Base-by-base conservation (phyloP, 2,797 vertebrate genomes). In the Dermochelys coriacea region DNA sequence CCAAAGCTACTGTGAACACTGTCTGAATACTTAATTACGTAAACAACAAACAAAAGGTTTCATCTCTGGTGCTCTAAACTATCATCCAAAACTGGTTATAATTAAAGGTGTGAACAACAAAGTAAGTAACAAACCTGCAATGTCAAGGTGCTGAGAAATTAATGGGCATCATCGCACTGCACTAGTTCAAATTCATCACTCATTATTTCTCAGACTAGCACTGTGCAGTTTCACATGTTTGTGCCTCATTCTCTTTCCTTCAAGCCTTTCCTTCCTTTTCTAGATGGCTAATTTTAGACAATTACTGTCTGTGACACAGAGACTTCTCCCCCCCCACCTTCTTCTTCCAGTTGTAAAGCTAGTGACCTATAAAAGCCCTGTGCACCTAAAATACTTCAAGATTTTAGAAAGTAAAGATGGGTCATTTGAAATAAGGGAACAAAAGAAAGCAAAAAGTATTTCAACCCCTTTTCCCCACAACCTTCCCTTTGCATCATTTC, bases 91-190 rank as follows among this genome's bases (percentile, higher is more conserved):
- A 95, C 92, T 77, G 86, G 93, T 96, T 97, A 97, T 97, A 98
- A 98, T 98, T 98, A 98, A 97, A 98, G 96, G 97, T 98, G 97
- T 95, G 97, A 98, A 98, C 90, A 98, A 97, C 97, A 85, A 96
- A 97, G 89, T 88, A 95, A 96, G 93, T 97, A 97, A 97, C 95
- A 96, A 97, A 97, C 96, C 96, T 97, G 96, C 95, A 97, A 98
- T 98, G 97, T 97, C 94, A 97, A 97, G 97, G 96, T 97, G 97
- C 95, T 97, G 95, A 97, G 96, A 97, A 97, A 98, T 98, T 95
- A 97, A 93, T 80, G 74, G 96, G 94, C 96, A 97, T 94, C 96
- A 94, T 49, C 93, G 82, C 96, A 97, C 89, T 89, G 95, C 91
- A 96, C 90, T 96, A 97, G 97, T 97, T 98, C 96, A 95, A 52